These are phyloP conservation scores for Steinernema carpocapsae DNA, from an alignment of 2,888 invertebrate species.

Conservation along the genomic window DNA sequence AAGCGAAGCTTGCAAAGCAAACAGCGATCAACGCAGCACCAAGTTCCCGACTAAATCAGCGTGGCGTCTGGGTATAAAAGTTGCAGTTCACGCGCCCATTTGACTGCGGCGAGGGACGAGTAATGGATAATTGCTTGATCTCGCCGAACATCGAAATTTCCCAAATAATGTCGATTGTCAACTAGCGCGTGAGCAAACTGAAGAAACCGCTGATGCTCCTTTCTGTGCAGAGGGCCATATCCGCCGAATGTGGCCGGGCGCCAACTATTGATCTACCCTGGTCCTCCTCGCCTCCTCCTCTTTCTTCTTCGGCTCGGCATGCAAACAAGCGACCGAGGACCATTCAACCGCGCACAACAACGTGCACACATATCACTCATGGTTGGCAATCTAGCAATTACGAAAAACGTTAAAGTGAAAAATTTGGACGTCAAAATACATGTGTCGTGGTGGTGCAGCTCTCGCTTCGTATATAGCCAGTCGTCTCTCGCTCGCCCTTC, in stretches of 20 bases:
- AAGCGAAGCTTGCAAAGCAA: conserved; percentile 23
- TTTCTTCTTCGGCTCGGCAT: not conserved
- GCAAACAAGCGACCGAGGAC: conserved; percentile 28
- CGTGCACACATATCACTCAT: conserved; percentile 33
- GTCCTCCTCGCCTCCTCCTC: conserved; percentile 4
- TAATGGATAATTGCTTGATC: conserved; percentile 9
- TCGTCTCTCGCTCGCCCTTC: not conserved
- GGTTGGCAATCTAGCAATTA: conserved; percentile 21
- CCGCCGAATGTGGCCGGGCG: conserved; percentile 34
- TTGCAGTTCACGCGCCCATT: not conserved
- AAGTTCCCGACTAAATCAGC: not conserved
- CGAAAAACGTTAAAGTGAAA: conserved; percentile 1
- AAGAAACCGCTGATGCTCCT: conserved; percentile 32
- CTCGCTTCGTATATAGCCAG: not conserved
- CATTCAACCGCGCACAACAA: conserved; percentile 25
- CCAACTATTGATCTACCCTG: conserved; percentile 32
- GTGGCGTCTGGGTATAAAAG: not conserved
- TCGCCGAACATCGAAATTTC: not conserved
- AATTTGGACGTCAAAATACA: not conserved
- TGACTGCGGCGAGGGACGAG: not conserved
- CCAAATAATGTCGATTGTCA: conserved; percentile 32
- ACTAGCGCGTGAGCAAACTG: conserved; percentile 7
- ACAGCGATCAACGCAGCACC: not conserved
- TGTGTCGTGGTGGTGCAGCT: not conserved
- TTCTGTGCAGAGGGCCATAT: conserved; percentile 31